Evolutionary conservation across 2,888 invertebrate genomes (phyloP).

Genomic region (Diarsia dahlii): DNA sequence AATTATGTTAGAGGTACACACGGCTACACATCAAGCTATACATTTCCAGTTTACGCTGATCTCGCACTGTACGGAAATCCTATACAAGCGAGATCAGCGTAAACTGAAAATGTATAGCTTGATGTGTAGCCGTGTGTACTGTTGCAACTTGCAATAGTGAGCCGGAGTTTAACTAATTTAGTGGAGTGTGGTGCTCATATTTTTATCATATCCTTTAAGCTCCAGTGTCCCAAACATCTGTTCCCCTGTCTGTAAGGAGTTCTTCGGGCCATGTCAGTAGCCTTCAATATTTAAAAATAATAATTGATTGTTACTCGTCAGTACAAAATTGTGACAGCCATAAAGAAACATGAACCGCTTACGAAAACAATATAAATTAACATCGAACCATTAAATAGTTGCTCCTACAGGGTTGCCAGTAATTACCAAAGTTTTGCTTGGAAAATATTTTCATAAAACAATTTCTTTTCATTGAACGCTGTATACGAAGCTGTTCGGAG

Average conservation of each 20-base stretch:
- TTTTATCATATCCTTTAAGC: too few species aligned
- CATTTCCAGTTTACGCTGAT: too few species aligned
- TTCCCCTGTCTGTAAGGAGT: not conserved
- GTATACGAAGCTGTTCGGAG: constrained; percentile 36
- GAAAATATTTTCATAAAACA: constrained; percentile 69
- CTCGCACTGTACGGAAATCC: too few species aligned
- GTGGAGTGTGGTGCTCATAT: too few species aligned
- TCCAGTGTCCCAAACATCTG: too few species aligned
- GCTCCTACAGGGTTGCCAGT: constrained; percentile 50
- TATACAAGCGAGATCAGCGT: too few species aligned
- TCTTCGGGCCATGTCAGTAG: not conserved
- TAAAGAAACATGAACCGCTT: constrained; percentile 31
- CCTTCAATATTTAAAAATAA: not conserved
- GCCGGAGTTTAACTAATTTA: too few species aligned
- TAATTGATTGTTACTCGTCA: not conserved
- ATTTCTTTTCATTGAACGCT: constrained; percentile 66
- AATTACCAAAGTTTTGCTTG: constrained; percentile 73
- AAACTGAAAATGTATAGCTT: too few species aligned
- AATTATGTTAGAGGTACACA: too few species aligned
- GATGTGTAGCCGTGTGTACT: too few species aligned
- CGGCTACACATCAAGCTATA: too few species aligned
- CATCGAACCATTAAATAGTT: constrained; percentile 64
- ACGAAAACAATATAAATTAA: constrained; percentile 63
- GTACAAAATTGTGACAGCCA: not conserved
- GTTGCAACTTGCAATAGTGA: too few species aligned